Base-by-base conservation (phyloP, 1,140 invertebrate species). In the Drosophila equinoxialis region DNA sequence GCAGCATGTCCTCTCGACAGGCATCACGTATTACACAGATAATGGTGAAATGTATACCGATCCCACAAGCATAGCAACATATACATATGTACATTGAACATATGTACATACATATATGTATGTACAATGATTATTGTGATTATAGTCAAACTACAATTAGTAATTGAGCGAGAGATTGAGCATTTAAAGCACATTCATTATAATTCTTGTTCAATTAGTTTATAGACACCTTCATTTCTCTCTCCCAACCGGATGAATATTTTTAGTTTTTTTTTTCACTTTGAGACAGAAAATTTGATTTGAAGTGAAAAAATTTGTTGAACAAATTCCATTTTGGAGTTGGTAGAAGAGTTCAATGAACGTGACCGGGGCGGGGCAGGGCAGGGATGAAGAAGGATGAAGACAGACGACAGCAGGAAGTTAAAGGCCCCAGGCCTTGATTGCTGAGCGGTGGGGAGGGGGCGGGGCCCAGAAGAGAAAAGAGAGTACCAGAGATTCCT, bases 91-190 rank as follows among this genome's bases (percentile, higher is more conserved):
- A 65, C 20, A 1, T 20, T 80, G 23, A 26, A 26, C 23, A 26
- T 2, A 51, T 6, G 8, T 2, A 26, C 4, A 87, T n/a, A n/a
- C 17, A 17, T 17, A 17, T 17, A 17, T 17, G 17, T 17, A 17
- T 72, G 66, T 63, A 65, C 78, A 87, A 80, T 80, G 71, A 76
- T 85, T 48, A 83, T 77, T 65, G 65, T 54, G 35, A 41, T 79
- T 76, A 77, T 64, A 30, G 68, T 73, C 48, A 79, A 79, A 83
- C 54, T 65, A 67, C 77, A 84, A 89, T 89, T 89, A 80, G 84
- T 78, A 83, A 87, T 89, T 7, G 10, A 23, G 20, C 45, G 10
- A 23, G n/a, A 17, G 45, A 39, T 39, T 77, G 72, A 86, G 71
- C 55, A 76, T 33, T 66, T 67, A 33, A 70, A 65, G 26, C 74